Evolutionary conservation across 2,888 invertebrate species (phyloP), one percentile per base, ranked within the genome.

Genomic region (Neocrepidodera transversa): DNA sequence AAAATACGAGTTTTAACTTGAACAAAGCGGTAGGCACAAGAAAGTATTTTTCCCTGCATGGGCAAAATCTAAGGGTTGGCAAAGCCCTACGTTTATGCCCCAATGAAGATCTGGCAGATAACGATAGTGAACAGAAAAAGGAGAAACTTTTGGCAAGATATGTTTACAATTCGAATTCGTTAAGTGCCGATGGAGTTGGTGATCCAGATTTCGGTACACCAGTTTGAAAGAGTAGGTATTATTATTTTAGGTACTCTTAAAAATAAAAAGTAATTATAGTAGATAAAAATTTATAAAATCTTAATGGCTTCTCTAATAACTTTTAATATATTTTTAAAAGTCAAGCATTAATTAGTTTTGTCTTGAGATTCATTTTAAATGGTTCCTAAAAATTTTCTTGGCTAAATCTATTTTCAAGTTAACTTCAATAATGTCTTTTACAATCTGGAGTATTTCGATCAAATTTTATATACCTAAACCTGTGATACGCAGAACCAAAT

Each of bases 191-290:
- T 64, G 86, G 86, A 40, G 84, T 85, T 68, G 87, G 87, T 0
- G 87, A 87, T 79, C 87, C 87, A 0, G 87, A 86, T 79, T 87
- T 87, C 76, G 87, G 87, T 65, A 87, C 87, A 2, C 87, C 87
- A 8, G 87, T 87, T 32, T 32, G 32, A 32, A 13, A 13, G 2
- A 13, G 32, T n/a, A 11, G 8, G 32, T 32, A 32, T 2, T 4
- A 4, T 11, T 32, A 32, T 32, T 11, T 32, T 32, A 32, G 32
- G 32, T 32, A 32, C 32, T 32, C 11, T 3, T n/a, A 32, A 32
- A 23, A 32, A 32, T 32, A 11, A 32, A 32, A 32, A 28, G 23
- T 5, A n/a, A n/a, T n/a, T n/a, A n/a, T n/a, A n/a, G n/a, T 28
- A 28, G 23, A 10, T 28, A 10, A 10, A 28, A 10, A 28, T 28